Percentiles rank a stretch among this genome's conserved stretches.
These are phyloP conservation scores for Hemichromis elongatus DNA, from an alignment of 2,113 vertebrate species.

Conservation along the genomic window DNA sequence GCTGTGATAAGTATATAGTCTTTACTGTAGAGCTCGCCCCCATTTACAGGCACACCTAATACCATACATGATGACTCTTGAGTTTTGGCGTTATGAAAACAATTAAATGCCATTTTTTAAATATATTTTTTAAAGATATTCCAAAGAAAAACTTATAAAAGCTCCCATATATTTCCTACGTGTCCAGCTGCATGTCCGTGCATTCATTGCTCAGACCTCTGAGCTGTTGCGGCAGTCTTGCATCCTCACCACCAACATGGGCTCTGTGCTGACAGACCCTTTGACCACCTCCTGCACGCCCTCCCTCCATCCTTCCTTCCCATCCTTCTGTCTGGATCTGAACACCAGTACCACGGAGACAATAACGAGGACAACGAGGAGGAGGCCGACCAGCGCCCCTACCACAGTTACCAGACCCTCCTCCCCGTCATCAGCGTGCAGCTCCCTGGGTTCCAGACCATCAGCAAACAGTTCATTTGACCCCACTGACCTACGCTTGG, in stretches of 20 bases:
- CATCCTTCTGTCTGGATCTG: constrained; percentile 61
- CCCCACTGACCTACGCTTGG: constrained; percentile 46
- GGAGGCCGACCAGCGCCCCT: constrained; percentile 70
- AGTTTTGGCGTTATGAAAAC: constrained; percentile 49
- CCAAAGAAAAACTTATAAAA: constrained; percentile 42
- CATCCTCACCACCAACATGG: constrained; percentile 77
- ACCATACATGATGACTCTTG: not conserved
- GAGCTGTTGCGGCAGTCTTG: constrained; percentile 80
- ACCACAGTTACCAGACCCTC: constrained; percentile 66
- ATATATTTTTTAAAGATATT: not conserved
- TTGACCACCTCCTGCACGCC: constrained; percentile 62
- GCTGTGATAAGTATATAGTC: not conserved
- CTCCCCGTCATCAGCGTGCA: constrained; percentile 41
- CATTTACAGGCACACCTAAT: not conserved
- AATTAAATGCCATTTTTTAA: constrained; percentile 31
- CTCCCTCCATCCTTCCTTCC: constrained; percentile 57
- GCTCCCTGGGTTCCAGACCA: constrained; percentile 69
- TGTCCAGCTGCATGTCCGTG: constrained; percentile 17
- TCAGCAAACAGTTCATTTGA: constrained; percentile 45
- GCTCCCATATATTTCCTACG: not conserved
- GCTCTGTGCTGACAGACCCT: constrained; percentile 71
- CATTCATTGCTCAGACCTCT: constrained; percentile 79
- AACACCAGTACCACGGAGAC: constrained; percentile 62
- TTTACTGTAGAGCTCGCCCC: constrained; percentile 1
- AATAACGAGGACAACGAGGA: constrained; percentile 76